These are phyloP conservation scores for Tylochromis polylepis DNA, from an alignment of 2,113 vertebrate genomes.

Conservation along the genomic window DNA sequence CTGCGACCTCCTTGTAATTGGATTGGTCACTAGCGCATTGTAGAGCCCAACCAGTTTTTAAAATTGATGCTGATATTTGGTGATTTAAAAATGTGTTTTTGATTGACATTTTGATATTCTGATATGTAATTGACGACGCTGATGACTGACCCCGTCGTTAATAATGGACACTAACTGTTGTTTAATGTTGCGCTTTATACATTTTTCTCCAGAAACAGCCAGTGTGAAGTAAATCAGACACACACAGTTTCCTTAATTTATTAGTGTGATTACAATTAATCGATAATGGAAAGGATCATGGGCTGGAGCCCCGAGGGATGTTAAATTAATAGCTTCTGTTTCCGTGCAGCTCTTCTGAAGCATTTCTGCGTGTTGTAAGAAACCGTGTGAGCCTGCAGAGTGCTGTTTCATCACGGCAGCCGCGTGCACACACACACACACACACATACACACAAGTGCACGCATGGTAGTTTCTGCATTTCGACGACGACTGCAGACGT, in stretches of 20 bases:
- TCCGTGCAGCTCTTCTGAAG: neutral
- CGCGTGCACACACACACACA: neutral
- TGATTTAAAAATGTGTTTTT: too few relatives aligned
- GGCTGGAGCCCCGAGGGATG: neutral
- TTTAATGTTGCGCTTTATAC: neutral
- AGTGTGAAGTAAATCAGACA: neutral
- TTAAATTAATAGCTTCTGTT: neutral
- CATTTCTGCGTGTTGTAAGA: neutral
- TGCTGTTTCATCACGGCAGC: neutral
- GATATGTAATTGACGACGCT: too few relatives aligned
- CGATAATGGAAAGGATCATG: neutral
- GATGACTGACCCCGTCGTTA: neutral
- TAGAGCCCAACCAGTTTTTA: neutral
- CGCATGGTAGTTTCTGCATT: neutral
- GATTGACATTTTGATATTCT: too few relatives aligned
- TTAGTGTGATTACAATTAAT: neutral
- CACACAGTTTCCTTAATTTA: neutral
- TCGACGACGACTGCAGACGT: neutral
- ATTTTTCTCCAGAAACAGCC: neutral
- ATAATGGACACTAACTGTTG: neutral
- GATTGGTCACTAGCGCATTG: fast-evolving
- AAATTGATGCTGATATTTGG: neutral
- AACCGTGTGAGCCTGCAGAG: neutral
- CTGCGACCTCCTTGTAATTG: neutral
- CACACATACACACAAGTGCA: neutral